Conservation (phyloP, 2,888 invertebrate genomes). For the Dryomyza anilis region DNA sequence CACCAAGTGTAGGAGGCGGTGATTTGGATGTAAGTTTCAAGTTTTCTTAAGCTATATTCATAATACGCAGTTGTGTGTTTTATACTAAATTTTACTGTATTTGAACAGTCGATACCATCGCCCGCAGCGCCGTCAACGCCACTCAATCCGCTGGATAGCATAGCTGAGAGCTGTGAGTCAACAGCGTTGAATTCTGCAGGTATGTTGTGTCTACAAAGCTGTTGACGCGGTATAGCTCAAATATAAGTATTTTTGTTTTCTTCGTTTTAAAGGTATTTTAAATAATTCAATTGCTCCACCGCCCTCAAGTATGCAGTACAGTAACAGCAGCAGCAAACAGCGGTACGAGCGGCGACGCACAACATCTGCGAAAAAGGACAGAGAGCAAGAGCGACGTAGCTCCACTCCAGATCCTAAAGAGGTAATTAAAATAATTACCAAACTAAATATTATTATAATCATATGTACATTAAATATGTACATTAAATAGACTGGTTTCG, state of each 20-base stretch:
- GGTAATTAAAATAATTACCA: too few species aligned
- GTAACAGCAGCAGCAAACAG: too few species aligned
- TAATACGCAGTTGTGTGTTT: background rate
- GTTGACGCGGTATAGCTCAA: too few species aligned
- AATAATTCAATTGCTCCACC: slow-evolving; percentile 17
- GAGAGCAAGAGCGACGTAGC: slow-evolving; percentile 58
- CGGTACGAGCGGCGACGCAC: slow-evolving; percentile 57
- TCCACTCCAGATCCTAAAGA: slow-evolving; percentile 64
- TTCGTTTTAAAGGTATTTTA: slow-evolving; percentile 13
- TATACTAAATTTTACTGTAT: background rate
- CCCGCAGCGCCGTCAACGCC: slow-evolving; percentile 52
- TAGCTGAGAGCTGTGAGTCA: slow-evolving; percentile 41
- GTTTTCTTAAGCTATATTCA: background rate
- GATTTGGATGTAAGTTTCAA: slow-evolving; percentile 54
- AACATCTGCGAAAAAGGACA: slow-evolving; percentile 54
- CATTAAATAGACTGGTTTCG: too few species aligned
- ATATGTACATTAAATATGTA: too few species aligned
- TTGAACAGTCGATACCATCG: slow-evolving; percentile 55
- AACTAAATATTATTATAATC: too few species aligned
- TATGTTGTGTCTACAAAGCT: slow-evolving; percentile 26
- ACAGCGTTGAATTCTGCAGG: slow-evolving; percentile 27
- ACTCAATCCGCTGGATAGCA: slow-evolving; percentile 48
- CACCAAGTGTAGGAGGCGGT: slow-evolving; percentile 47
- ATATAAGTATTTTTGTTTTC: slow-evolving; percentile 13
- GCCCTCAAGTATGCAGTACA: slow-evolving; percentile 27